Conservation (phyloP, 1,140 invertebrate species). For the Agrilus planipennis region DNA sequence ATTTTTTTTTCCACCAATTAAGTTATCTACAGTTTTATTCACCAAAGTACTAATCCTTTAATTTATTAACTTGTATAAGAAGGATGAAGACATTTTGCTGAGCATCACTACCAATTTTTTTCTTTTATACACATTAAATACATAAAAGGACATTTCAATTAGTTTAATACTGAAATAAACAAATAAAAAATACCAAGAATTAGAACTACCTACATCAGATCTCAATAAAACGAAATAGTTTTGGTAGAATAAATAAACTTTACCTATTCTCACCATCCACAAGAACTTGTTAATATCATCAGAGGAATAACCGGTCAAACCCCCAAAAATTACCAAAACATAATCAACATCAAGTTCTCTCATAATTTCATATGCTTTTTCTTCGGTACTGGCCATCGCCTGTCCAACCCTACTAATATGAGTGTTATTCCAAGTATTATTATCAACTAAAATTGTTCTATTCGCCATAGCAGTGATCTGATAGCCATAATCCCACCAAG, state of each 20-base stretch:
- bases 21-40: neutral
- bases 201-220: too few relatives aligned
- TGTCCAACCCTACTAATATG: conserved; percentile 90
- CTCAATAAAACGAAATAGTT: too few relatives aligned
- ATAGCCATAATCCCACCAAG: conserved; percentile 99
- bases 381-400: conserved; percentile 94
- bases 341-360: conserved; percentile 94
- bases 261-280: conserved; percentile 95
- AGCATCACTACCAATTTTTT: too few relatives aligned
- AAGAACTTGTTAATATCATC: conserved; percentile 99
- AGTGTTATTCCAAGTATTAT: conserved; percentile 99
- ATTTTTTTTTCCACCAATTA: neutral
- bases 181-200: too few relatives aligned
- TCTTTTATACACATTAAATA: too few relatives aligned
- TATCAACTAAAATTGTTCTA: conserved; percentile 95
- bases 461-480: conserved; percentile 99
- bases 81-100: too few relatives aligned
- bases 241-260: too few relatives aligned
- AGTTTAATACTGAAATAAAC: too few relatives aligned
- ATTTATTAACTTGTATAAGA: too few relatives aligned
- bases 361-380: conserved; percentile 97
- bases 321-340: conserved; percentile 96
- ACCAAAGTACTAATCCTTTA: too few relatives aligned
- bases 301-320: conserved; percentile 94
- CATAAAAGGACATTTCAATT: too few relatives aligned